Conservation (phyloP, 2,888 invertebrate genomes). For the Strigamia maritima region DNA sequence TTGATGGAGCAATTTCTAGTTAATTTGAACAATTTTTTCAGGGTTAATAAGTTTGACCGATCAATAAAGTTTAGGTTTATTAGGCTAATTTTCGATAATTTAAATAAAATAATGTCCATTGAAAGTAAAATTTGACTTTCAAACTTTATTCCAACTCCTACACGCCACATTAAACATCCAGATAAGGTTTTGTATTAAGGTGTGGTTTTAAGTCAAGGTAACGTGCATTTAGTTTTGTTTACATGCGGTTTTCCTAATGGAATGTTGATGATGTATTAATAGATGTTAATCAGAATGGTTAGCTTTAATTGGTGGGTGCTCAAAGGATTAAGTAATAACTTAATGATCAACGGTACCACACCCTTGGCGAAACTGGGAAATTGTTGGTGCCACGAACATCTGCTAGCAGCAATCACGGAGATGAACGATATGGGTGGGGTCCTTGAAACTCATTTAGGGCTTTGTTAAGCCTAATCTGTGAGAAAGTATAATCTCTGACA, state of each 20-base stretch:
- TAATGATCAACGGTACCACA: background rate
- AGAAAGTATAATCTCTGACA: background rate
- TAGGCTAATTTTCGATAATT: background rate
- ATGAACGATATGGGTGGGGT: constrained; percentile 15
- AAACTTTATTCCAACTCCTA: constrained; percentile 6
- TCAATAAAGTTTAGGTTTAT: background rate
- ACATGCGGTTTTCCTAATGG: background rate
- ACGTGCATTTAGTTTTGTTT: background rate
- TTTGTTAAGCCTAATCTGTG: constrained; percentile 2
- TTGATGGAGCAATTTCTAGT: background rate
- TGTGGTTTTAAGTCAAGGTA: constrained; percentile 11
- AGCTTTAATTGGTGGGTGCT: background rate
- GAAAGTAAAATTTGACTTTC: background rate
- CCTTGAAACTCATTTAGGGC: background rate
- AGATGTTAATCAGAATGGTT: background rate
- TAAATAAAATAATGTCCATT: background rate
- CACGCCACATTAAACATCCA: background rate
- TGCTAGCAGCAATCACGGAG: background rate
- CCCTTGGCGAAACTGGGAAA: background rate
- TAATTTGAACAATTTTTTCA: background rate
- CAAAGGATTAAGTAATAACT: constrained; percentile 22
- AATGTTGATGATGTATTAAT: background rate
- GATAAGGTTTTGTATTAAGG: background rate
- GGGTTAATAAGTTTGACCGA: background rate
- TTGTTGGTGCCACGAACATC: background rate